These are phyloP conservation scores for Pinctada fucata DNA, from an alignment of 2,888 invertebrate species.

Conservation along the genomic window DNA sequence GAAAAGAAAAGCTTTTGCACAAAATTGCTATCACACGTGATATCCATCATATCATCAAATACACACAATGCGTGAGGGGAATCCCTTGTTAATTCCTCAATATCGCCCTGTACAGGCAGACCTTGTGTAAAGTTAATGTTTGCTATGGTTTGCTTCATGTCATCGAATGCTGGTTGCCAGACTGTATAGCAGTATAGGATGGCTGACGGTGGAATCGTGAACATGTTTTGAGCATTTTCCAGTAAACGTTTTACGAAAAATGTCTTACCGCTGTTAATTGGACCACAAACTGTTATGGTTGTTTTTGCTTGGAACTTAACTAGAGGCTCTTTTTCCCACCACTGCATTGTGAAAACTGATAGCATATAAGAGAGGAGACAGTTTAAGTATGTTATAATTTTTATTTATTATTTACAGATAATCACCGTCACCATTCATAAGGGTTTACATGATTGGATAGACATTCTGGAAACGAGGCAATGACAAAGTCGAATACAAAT, in stretches of 20 bases:
- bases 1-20: slow-evolving; percentile 30
- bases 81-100: not conserved
- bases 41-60: slow-evolving; percentile 1
- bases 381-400: not conserved
- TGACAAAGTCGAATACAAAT: slow-evolving; percentile 5
- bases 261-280: slow-evolving; percentile 3
- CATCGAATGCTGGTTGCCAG: slow-evolving; percentile 10
- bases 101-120: slow-evolving; percentile 2
- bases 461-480: not conserved
- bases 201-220: not conserved
- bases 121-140: slow-evolving; percentile 1
- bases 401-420: not conserved
- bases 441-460: not conserved
- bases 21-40: slow-evolving; percentile 29
- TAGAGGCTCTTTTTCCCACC: slow-evolving; percentile 6
- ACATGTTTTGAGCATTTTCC: slow-evolving; percentile 8
- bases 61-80: not conserved
- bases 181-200: slow-evolving; percentile 14
- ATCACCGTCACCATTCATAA: not conserved
- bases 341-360: not conserved
- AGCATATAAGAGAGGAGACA: not conserved
- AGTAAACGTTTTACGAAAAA: slow-evolving; percentile 4
- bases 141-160: not conserved
- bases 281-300: not conserved
- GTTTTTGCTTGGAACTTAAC: slow-evolving; percentile 1